These are phyloP conservation scores for Mercenaria mercenaria DNA, from an alignment of 1,140 invertebrate genomes.

Conservation along the genomic window DNA sequence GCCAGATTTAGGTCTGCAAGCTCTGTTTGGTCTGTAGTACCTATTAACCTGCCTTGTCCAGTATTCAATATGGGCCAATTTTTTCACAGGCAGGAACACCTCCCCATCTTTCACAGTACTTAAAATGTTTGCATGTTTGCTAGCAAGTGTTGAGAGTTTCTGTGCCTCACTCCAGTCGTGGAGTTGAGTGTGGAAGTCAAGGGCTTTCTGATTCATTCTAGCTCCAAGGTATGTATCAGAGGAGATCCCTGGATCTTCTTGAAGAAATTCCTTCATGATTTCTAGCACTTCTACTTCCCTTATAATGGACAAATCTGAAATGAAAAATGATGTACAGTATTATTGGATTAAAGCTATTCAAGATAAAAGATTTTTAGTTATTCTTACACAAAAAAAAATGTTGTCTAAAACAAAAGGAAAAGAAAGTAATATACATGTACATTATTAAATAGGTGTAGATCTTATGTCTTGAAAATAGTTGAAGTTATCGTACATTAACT, in stretches of 20 bases:
- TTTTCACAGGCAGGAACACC: slow-evolving; percentile 37
- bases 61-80: slow-evolving; percentile 51
- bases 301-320: neutral
- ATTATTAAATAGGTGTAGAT: no score
- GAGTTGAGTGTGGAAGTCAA: slow-evolving; percentile 51
- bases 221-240: slow-evolving; percentile 48
- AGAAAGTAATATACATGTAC: no score
- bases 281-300: neutral
- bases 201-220: slow-evolving; percentile 52
- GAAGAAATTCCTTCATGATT: slow-evolving; percentile 42
- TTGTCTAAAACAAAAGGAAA: no score
- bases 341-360: no score
- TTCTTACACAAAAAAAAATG: no score
- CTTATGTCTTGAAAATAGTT: no score
- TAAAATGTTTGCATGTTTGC: neutral
- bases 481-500: no score
- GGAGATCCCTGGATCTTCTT: neutral
- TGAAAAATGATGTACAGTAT: neutral
- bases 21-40: slow-evolving; percentile 29
- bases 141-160: neutral
- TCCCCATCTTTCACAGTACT: neutral
- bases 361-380: no score
- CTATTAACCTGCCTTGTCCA: slow-evolving; percentile 58
- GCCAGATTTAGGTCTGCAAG: slow-evolving; percentile 30
- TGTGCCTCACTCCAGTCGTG: slow-evolving; percentile 61